These are phyloP conservation scores for Triops cancriformis DNA, from an alignment of 1,140 invertebrate species.

Conservation along the genomic window DNA sequence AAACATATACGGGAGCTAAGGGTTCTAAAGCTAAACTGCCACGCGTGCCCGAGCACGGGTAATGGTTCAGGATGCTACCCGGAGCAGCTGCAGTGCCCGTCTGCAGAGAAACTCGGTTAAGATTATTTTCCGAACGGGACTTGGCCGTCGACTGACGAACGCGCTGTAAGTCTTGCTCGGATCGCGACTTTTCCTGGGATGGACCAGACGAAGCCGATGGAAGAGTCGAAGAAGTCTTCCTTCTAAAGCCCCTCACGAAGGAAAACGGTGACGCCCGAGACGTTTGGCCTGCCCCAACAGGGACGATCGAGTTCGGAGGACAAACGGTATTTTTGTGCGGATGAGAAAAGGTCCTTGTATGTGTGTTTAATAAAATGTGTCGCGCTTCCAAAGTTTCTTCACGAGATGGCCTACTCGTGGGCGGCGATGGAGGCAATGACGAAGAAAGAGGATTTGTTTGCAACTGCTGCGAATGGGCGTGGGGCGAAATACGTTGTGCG, in stretches of 20 bases:
- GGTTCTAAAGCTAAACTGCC: background rate
- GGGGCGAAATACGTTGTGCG: background rate
- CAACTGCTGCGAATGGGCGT: conserved; percentile 6
- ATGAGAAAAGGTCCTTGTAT: conserved; percentile 35
- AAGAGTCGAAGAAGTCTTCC: conserved; percentile 10
- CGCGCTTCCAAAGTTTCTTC: conserved; percentile 34
- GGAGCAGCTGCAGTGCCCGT: conserved; percentile 26
- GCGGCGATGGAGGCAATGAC: background rate
- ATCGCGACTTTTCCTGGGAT: conserved; percentile 22
- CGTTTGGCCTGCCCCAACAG: background rate
- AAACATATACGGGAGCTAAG: conserved; percentile 15
- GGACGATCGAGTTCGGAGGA: conserved; percentile 25
- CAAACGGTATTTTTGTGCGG: conserved; percentile 32
- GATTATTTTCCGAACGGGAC: conserved; percentile 39
- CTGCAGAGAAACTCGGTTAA: conserved; percentile 35
- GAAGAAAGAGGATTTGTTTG: background rate
- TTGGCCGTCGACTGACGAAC: conserved; percentile 33
- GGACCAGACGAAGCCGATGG: background rate
- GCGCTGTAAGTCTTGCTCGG: conserved; percentile 22
- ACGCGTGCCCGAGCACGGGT: background rate
- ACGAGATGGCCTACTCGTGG: conserved; percentile 23
- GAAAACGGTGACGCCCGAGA: conserved; percentile 21
- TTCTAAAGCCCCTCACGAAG: background rate
- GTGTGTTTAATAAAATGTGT: conserved; percentile 36
- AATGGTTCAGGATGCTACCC: conserved; percentile 26